Base-by-base conservation (phyloP, 2,888 invertebrate species). In the Odontocolon sp. region DNA sequence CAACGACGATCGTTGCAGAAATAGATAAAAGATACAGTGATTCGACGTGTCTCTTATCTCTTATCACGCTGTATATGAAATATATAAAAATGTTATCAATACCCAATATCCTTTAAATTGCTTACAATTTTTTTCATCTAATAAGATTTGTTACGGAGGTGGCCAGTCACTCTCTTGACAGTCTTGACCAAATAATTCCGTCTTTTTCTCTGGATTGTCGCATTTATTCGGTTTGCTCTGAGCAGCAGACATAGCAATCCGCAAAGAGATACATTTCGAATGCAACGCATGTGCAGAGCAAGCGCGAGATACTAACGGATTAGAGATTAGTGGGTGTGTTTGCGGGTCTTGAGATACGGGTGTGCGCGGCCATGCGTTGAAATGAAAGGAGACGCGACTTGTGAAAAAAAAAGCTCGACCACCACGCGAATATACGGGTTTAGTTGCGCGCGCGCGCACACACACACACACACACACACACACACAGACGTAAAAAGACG, bases 301-400 rank as follows among this genome's bases (percentile, higher is more conserved):
- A 52, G 75, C 64, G 71, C 56, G 59, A 69, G 78, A 78, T 78
- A 78, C 69, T 70, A 67, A 80, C 76, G 83, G 83, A 85, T 86
- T 86, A 86, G 82, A 87, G 85, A 87, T 87, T 86, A 86, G 87
- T 88, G 87, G 86, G 88, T 87, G 89, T 87, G 88, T 87, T 87
- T 33, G 81, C 80, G 82, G 79, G 82, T 82, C 83, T 63, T 50
- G 38, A 31, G 28, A 68, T 85, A 86, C 86, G 78, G 85, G 86
- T 84, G 85, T 87, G 87, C 83, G 87, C 88, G 87, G 85, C 84
- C 88, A 88, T 88, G 89, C 89, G 89, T 89, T 89, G 86, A 89
- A 89, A 89, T 87, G 88, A 89, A 88, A 89, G 88, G 88, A 88
- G 88, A 88, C 87, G 87, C 85, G 84, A 84, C 84, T 80, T 61